Percentiles rank a stretch among this genome's conserved stretches.
Conservation (phyloP, 2,797 vertebrate genomes). For the Prionace glauca region DNA sequence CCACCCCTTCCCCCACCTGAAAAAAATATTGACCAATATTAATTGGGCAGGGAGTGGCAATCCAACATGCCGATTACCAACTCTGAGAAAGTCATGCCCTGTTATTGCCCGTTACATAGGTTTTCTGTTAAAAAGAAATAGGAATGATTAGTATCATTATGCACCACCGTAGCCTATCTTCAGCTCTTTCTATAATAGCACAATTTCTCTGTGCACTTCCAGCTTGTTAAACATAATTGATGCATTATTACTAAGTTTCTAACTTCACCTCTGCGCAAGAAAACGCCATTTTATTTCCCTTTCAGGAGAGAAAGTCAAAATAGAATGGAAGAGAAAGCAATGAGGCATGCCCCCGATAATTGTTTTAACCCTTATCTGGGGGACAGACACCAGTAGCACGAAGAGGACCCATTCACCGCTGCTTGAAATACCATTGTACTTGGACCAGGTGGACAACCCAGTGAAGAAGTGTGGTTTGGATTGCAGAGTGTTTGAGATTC, state of each 20-base stretch:
- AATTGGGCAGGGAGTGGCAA: too few species aligned
- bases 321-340: background rate
- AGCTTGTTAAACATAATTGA: background rate
- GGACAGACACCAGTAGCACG: background rate
- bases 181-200: background rate
- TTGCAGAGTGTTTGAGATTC: background rate
- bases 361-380: background rate
- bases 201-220: background rate
- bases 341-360: background rate
- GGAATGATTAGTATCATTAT: background rate
- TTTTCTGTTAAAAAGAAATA: background rate
- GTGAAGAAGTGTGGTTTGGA: background rate
- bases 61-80: too few species aligned
- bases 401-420: background rate
- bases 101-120: background rate
- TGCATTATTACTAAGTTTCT: background rate
- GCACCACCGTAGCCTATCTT: background rate
- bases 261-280: background rate
- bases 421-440: background rate
- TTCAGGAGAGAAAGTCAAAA: conserved; percentile 24
- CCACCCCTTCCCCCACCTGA: too few species aligned
- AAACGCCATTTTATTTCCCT: conserved; percentile 16
- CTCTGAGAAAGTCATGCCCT: background rate
- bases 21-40: too few species aligned
- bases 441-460: background rate